Conservation (phyloP, 2,888 invertebrate genomes). For the Erebia ligea region DNA sequence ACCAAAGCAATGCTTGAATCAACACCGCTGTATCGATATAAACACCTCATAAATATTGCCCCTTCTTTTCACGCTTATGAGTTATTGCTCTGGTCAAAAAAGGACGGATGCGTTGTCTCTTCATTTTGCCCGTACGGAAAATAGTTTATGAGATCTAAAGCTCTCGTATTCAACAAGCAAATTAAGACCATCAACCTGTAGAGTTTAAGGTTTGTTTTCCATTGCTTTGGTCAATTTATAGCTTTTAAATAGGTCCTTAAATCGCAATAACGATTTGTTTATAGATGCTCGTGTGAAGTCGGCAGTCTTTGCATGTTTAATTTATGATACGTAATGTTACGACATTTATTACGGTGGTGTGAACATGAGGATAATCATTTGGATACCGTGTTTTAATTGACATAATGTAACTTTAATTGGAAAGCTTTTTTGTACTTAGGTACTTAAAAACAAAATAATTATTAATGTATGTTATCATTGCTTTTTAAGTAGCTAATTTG, state of each 20-base stretch:
- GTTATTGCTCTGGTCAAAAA: constrained; percentile 45
- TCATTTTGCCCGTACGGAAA: constrained; percentile 76
- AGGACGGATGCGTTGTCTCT: constrained; percentile 58
- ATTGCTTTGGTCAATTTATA: constrained; percentile 62
- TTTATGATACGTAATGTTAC: constrained; percentile 33
- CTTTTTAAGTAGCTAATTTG: not conserved
- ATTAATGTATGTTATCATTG: not conserved
- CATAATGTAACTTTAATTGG: not conserved
- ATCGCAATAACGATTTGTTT: constrained; percentile 83
- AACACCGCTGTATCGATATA: constrained; percentile 80
- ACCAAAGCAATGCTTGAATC: constrained; percentile 82
- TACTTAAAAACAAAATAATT: not conserved
- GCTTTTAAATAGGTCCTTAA: constrained; percentile 82
- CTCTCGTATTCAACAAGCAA: constrained; percentile 38
- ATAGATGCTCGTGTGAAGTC: constrained; percentile 63
- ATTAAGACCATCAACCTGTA: not conserved
- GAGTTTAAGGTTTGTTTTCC: constrained; percentile 46
- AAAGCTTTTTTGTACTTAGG: not conserved
- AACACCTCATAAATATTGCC: constrained; percentile 77
- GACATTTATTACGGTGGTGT: constrained; percentile 32
- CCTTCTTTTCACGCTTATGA: constrained; percentile 53
- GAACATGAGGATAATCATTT: constrained; percentile 21
- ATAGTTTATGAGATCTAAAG: constrained; percentile 78
- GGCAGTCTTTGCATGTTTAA: constrained; percentile 61
- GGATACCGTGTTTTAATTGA: constrained; percentile 13